Evolutionary conservation across 2,888 invertebrate species (phyloP), one percentile per base, ranked within the genome.

Genomic region (Caenorhabditis angaria): DNA sequence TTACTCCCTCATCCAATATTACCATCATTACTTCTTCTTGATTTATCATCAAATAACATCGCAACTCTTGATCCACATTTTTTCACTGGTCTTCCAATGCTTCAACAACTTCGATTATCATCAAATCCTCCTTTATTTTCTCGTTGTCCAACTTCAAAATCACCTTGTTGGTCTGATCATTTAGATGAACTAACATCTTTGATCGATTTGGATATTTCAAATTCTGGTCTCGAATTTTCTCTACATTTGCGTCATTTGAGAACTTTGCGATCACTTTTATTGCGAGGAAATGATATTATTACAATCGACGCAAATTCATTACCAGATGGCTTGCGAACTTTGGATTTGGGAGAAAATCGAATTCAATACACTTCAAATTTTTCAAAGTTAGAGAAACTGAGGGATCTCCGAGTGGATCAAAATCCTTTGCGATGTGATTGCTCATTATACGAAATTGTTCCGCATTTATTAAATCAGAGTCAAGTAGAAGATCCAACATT

Each of bases 381-480:
- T 55, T 70, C 79, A 18, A 60, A 69, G 53, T 73, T 75, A 25
- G 69, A 67, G 60, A 63, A 70, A 32, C 62, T 67, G 51, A 63
- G 83, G 48, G 79, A 82, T 50, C 48, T 85, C 2, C 64, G 70
- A 18, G 62, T 79, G 14, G 77, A 80, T 58, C 68, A 62, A 24
- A 85, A 85, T 65, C 85, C 85, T 14, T 70, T 84, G 25, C 63
- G 77, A 14, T 86, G 86, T 61, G 83, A 84, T 61, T 86, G 86
- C 65, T 72, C 77, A 25, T 72, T 85, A 5, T 74, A 74, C 53
- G 71, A 74, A 14, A 66, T 84, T 51, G 77, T 78, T 14, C 68
- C 71, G 8, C 78, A 79, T 60, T 65, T 79, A 12, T 59, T 72
- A 18, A 78, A 79, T 48, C 76, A 81, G 47, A 61, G 70, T 20